phyloP scores from a whole-genome alignment of 2,113 vertebrate species.

The Vanacampus margaritifer region DNA sequence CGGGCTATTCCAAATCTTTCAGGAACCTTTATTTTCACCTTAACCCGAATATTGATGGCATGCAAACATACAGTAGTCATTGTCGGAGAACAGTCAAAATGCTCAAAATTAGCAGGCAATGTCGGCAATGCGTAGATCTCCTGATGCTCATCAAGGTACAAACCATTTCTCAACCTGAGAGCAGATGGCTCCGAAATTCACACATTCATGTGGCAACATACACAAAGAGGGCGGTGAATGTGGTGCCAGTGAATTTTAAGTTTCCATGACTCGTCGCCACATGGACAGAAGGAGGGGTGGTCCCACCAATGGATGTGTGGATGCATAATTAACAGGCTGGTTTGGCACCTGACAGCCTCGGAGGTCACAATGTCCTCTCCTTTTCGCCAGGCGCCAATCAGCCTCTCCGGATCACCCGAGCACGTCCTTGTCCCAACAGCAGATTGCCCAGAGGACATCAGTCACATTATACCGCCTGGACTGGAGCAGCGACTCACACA shows the following conservation, averaged over 20 bases:
- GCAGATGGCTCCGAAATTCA: constrained; percentile 43
- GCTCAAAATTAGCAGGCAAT: too few relatives aligned
- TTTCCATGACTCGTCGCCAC: constrained; percentile 60
- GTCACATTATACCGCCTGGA: constrained; percentile 69
- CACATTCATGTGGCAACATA: constrained; percentile 7
- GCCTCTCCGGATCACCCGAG: constrained; percentile 50
- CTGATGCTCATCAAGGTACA: constrained; percentile 46
- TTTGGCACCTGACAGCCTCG: constrained; percentile 61
- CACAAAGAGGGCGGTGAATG: constrained; percentile 14
- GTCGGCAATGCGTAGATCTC: too few relatives aligned
- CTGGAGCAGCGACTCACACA: constrained; percentile 52
- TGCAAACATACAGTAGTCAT: too few relatives aligned
- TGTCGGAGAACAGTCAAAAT: too few relatives aligned
- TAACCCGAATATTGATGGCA: too few relatives aligned
- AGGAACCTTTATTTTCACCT: too few relatives aligned
- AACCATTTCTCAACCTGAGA: constrained; percentile 40
- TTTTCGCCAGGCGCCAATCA: constrained; percentile 56
- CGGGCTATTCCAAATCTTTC: too few relatives aligned
- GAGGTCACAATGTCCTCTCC: constrained; percentile 62
- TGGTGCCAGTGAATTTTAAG: constrained; percentile 12
- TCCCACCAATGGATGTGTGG: constrained; percentile 53
- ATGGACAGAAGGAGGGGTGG: constrained; percentile 47
- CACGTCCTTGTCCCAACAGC: constrained; percentile 57
- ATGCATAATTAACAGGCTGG: constrained; percentile 73
- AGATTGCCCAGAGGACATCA: constrained; percentile 66